Percentiles rank a stretch among this genome's conserved stretches.
Conservation (phyloP, 2,113 vertebrate species). For the Ceratotherium simum region DNA sequence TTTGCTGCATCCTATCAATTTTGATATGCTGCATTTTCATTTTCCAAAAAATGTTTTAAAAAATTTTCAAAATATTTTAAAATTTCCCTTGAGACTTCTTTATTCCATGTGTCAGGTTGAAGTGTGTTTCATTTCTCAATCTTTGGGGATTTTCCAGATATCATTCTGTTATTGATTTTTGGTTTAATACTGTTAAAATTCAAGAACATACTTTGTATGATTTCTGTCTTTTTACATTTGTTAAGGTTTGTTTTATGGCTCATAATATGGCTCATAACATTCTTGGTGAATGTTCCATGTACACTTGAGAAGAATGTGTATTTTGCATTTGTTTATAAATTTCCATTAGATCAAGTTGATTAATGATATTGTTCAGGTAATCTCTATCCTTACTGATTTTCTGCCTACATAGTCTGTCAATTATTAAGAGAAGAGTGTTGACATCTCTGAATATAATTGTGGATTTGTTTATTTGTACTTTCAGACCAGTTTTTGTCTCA, state of each 20-base stretch:
- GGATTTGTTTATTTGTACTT: neutral
- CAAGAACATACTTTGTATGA: neutral
- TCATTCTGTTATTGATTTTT: neutral
- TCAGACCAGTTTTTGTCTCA: too few species aligned
- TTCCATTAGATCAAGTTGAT: neutral
- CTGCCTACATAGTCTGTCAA: neutral
- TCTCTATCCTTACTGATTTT: neutral
- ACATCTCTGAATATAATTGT: neutral
- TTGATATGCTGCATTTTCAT: neutral
- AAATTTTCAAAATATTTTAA: neutral
- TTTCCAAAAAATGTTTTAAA: neutral
- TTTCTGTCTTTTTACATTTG: neutral
- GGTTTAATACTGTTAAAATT: neutral
- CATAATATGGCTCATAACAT: neutral
- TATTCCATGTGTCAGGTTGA: neutral
- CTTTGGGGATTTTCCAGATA: neutral
- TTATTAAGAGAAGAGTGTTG: neutral
- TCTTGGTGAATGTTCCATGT: neutral
- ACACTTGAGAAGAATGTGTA: neutral
- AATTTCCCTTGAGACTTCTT: neutral
- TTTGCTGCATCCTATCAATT: neutral
- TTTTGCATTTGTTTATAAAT: neutral
- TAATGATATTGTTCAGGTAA: neutral
- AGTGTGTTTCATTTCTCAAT: neutral
- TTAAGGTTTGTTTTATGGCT: neutral